Conservation (phyloP, 2,113 vertebrate genomes). For the Cacatua alba region DNA sequence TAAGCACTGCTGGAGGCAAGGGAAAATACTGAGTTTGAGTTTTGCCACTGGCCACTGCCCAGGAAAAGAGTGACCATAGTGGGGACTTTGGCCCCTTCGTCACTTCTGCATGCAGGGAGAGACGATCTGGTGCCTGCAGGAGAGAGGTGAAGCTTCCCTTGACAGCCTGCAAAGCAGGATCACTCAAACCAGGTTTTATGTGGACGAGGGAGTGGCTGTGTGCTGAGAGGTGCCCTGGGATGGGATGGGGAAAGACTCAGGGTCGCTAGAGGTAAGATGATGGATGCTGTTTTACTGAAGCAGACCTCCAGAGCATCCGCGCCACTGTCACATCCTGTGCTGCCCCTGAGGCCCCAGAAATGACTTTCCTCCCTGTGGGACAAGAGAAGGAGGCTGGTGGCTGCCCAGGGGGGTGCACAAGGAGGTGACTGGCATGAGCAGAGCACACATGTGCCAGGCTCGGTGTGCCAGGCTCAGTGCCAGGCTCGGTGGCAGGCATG, state of each 20-base stretch:
- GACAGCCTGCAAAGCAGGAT: neutral
- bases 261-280: neutral
- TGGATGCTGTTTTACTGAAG: neutral
- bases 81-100: conserved; percentile 15
- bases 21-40: conserved; percentile 68
- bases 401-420: fast-evolving
- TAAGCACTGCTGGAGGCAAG: conserved; percentile 22
- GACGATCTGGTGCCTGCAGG: neutral
- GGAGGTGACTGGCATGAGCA: fast-evolving
- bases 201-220: neutral
- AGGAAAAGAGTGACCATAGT: neutral
- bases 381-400: fast-evolving
- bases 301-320: neutral
- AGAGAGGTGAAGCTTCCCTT: neutral
- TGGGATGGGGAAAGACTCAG: neutral
- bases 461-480: too few relatives aligned
- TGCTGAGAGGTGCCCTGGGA: neutral
- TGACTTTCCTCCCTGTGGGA: neutral
- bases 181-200: neutral
- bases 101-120: neutral
- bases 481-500: neutral
- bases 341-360: neutral
- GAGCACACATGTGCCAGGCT: fast-evolving
- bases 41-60: conserved; percentile 56
- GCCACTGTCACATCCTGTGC: fast-evolving